Conservation (phyloP, 2,113 vertebrate species). For the Ranitomeya variabilis region DNA sequence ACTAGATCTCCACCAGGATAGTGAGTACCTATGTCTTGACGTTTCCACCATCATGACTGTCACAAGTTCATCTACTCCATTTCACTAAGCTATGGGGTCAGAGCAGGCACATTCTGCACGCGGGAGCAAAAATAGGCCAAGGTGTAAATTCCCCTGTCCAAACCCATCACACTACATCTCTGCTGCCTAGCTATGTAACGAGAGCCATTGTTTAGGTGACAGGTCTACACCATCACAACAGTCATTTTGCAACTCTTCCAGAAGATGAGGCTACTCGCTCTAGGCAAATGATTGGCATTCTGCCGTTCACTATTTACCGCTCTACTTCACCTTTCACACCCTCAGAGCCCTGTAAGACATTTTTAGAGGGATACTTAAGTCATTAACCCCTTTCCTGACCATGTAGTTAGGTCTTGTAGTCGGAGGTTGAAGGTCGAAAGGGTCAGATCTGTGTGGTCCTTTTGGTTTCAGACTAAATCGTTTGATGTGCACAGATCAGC, state of each 20-base stretch:
- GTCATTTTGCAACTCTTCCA: neutral
- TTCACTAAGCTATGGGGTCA: neutral
- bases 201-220: conserved; percentile 26
- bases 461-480: neutral
- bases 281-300: conserved; percentile 47
- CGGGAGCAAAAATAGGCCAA: neutral
- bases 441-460: conserved; percentile 22
- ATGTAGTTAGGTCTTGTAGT: neutral
- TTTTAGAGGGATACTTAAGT: conserved; percentile 23
- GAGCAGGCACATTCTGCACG: neutral
- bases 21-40: neutral
- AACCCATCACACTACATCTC: neutral
- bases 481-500: neutral
- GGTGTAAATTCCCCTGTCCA: neutral
- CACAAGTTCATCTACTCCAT: neutral
- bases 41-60: neutral
- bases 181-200: neutral
- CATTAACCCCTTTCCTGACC: conserved; percentile 29
- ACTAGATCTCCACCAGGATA: neutral
- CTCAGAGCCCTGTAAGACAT: neutral
- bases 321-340: conserved; percentile 16
- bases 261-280: conserved; percentile 10
- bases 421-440: conserved; percentile 3
- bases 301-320: neutral
- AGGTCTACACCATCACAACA: conserved; percentile 12